Evolutionary conservation across 2,888 invertebrate genomes (phyloP), one percentile per base, ranked within the genome.

Genomic region (Hyposoter didymator): DNA sequence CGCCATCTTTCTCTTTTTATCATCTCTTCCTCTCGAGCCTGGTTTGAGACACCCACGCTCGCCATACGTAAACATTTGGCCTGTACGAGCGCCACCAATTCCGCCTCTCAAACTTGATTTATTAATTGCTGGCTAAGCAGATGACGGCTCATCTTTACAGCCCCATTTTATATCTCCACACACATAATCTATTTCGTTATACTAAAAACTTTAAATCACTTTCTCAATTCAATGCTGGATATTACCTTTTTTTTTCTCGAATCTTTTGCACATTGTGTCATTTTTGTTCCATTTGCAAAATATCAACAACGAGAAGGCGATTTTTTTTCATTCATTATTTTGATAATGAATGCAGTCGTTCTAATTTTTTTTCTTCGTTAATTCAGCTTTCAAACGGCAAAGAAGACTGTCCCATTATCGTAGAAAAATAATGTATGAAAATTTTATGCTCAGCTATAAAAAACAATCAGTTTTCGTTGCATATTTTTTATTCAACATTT

Each of bases 41-140:
- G 55, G 22, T 1, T 69, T 28, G 28, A 74, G 70, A 64, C 64
- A 62, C 76, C 75, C 82, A 67, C 70, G 81, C 80, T 49, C 76
- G 75, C 45, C 70, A 55, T 88, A 83, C 76, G 67, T 85, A 88
- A 88, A 88, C 87, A 87, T 86, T 87, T 81, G 75, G 45, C 78
- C 78, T 67, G 10, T 39, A 47, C 69, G 75, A 52, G 64, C 80
- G 62, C 72, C 74, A 85, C 85, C 59, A 52, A 86, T 87, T 87
- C 84, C 84, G 87, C 84, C 70, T 78, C 75, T 87, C 76, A 69
- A 80, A 78, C 78, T 76, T 88, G 88, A 88, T 88, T 88, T 88
- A 88, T 85, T 64, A 80, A 80, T 87, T 82, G 72, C 76, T 80
- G 70, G 82, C 78, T 79, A 78, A 82, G 84, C 76, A 74, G 49